Conservation (phyloP, 2,888 invertebrate genomes). For the Ferrisia virgata region DNA sequence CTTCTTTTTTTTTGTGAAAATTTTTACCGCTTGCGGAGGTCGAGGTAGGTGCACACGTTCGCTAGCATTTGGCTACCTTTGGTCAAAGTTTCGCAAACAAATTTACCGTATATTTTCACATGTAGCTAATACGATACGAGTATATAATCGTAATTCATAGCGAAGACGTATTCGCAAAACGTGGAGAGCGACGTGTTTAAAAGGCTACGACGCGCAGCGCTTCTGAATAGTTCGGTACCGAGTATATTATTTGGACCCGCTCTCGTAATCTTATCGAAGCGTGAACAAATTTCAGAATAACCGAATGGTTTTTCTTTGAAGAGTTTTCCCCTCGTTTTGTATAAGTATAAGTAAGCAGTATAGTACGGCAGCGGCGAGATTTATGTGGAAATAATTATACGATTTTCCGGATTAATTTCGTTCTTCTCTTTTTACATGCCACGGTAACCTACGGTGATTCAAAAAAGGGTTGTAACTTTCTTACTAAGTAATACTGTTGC, state of each 20-base stretch:
- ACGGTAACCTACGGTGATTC: background rate
- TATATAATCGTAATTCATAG: no score
- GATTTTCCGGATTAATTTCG: background rate
- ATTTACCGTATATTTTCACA: no score
- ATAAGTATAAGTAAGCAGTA: no score
- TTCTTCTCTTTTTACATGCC: background rate
- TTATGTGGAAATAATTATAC: conserved; percentile 19
- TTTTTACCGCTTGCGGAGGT: background rate
- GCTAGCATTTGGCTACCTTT: no score
- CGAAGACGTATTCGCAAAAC: no score
- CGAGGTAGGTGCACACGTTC: no score
- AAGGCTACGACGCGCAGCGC: no score
- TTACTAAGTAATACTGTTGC: background rate
- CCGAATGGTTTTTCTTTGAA: background rate
- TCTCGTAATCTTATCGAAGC: background rate
- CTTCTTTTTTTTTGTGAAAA: background rate
- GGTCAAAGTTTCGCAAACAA: no score
- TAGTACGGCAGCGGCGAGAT: no score
- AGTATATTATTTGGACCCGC: background rate
- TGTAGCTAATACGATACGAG: no score
- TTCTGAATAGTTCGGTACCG: background rate
- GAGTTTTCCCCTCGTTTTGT: background rate
- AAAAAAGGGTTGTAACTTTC: background rate
- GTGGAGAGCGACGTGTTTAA: no score
- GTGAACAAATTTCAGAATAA: background rate